Conservation (phyloP, 2,888 invertebrate genomes). For the Tetanocera ferruginea region DNA sequence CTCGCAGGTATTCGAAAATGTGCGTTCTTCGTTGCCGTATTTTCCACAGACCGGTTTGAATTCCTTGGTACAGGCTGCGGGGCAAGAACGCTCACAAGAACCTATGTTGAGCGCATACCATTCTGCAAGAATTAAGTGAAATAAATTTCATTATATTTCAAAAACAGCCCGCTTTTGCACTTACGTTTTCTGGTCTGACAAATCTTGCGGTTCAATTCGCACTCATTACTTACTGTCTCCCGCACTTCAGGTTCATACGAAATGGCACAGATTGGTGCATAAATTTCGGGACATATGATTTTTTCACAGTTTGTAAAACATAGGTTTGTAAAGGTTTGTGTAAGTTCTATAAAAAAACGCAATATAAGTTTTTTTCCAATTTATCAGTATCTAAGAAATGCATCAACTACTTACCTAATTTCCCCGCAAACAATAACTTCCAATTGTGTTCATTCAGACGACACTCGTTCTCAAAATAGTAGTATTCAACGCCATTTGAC, state of each 20-base stretch:
- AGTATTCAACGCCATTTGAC: constrained; percentile 39
- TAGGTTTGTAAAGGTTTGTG: background rate
- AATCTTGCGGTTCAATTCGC: constrained; percentile 19
- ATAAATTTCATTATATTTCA: background rate
- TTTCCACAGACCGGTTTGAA: constrained; percentile 41
- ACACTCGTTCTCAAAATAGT: constrained; percentile 48
- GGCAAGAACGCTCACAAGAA: constrained; percentile 17
- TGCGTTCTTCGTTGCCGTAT: constrained; percentile 9
- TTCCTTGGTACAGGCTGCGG: constrained; percentile 21
- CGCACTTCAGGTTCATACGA: constrained; percentile 23
- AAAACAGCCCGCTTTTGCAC: background rate
- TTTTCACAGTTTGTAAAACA: constrained; percentile 21
- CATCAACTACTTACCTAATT: constrained; percentile 38
- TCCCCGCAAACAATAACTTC: constrained; percentile 36
- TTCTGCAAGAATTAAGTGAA: constrained; percentile 16
- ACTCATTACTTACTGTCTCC: constrained; percentile 27
- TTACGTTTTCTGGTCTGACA: constrained; percentile 46
- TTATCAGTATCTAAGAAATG: background rate
- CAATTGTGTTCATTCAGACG: constrained; percentile 45
- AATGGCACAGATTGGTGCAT: constrained; percentile 45
- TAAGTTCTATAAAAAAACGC: background rate
- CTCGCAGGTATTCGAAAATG: constrained; percentile 43
- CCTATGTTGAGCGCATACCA: constrained; percentile 32
- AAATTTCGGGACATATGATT: constrained; percentile 27
- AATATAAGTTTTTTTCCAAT: background rate